Evolutionary conservation across 2,888 invertebrate genomes (phyloP), one percentile per base, ranked within the genome.

Genomic region (Papilio elwesi): DNA sequence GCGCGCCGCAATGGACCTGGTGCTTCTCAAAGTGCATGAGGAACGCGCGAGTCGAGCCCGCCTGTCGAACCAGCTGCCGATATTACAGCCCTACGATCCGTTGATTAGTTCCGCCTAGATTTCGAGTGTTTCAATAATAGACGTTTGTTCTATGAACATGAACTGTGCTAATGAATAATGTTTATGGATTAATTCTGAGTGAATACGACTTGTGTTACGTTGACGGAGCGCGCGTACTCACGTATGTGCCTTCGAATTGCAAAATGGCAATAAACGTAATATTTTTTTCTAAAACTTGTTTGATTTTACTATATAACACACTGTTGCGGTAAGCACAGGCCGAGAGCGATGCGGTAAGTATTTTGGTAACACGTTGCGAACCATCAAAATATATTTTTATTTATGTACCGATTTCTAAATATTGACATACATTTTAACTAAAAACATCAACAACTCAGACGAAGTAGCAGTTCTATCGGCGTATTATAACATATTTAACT

Each of bases 1-100:
- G 0, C 94, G 95, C 52, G 96, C 98, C 12, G 98, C 98, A 78
- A 95, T 99, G 92, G 97, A 99, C 83, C 93, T 99, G 67, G 97
- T 98, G 94, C 92, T 98, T 71, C 96, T 96, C 91, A 96, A 96
- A 86, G 94, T 98, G 57, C 85, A 89, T 74, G 82, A 87, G 73
- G 90, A 91, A 76, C 85, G 88, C 73, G 85, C 86, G 68, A 80
- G 79, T 75, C 87, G 87, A 68, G 71, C 78, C 49, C 87, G 86
- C 74, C 76, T 82, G 52, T 76, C 83, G 73, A 83, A 83, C 74
- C 89, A 87, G 78, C 79, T 87, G 51, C 83, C 88, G 47, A 82
- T 90, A 76, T 81, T 91, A 74, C 92, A 90, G 81, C 93, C 93
- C 26, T 93, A 93, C 80, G 92, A 92, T 80, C 92, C 91, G 57